Base-by-base conservation (phyloP, 2,797 vertebrate species). In the Catostomus latipinnis region DNA sequence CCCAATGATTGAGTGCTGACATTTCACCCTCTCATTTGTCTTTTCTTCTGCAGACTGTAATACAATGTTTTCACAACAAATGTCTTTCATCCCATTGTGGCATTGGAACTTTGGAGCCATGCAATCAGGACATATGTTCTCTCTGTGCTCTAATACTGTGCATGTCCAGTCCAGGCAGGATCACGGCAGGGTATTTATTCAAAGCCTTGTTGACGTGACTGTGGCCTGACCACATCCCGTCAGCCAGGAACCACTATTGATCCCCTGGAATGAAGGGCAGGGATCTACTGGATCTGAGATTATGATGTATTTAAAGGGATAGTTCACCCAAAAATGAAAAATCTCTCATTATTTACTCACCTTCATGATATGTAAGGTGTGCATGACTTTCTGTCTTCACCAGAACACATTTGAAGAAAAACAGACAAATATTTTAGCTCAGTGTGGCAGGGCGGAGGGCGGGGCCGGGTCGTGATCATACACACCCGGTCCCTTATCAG, bases 161-260 rank as follows among this genome's bases (percentile, higher is more conserved):
- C 45, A 43, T 57, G 76, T 74, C 16, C 65, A 74, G 80, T 54
- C 34, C 13, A 43, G 56, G 65, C 62, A 71, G 80, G 82, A 80
- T 86, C 82, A 86, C 53, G 14, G 22, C 45, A 6, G 76, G 54
- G 65, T 71, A 77, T 82, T 77, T 84, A 80, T 69, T 63, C 80
- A 83, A 73, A 76, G 71, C 77, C 43, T 18, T 70, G 58, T 4
- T 78, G 77, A 84, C 72, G 67, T 85, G 72, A 58, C 16, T 52
- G 58, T 13, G 67, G 73, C 66, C 50, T 58, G 50, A 70, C 73
- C 53, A 63, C 11, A 34, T 34, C 34, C 34, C 2, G 34, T 34
- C 34, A 34, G 34, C 34, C 34, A 34, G 8, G 65, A 53, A 74
- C 60, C 54, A 18, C 65, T 62, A 71, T 58, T 82, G 71, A 67